Base-by-base conservation (phyloP, 2,888 invertebrate genomes). In the Morpho deidamia region DNA sequence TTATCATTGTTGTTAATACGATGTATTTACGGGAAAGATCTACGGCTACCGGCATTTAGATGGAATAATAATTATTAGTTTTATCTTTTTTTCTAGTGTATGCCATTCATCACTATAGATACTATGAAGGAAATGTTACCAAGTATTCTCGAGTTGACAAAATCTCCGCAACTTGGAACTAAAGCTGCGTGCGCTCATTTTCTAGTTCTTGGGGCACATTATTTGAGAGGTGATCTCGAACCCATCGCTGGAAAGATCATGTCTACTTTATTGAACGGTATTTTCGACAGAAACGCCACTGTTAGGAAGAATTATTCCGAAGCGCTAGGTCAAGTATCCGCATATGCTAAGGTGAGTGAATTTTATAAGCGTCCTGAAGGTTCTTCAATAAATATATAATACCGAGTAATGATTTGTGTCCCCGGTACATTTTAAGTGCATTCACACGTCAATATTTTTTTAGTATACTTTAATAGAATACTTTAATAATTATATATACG, bases 291-390 rank as follows among this genome's bases (percentile, higher is more conserved):
- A 56, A 97, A 97, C 73, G 88, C 93, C 0, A 94, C 95, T 0
- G 93, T 97, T 0, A 91, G 97, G 67, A 97, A 96, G 82, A 94
- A 95, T 61, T 96, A 94, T 75, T 95, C 97, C 0, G 92, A 92
- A 52, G 94, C 96, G 11, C 92, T 98, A 58, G 98, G 98, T 0
- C 94, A 97, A 71, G 90, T 98, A 7, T 94, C 96, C 8, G 93
- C 94, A 11, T 91, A 92, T 57, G 96, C 97, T 37, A 97, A 97
- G 88, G 95, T 92, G 47, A 61, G 64, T 7, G 2, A 7, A 37
- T 11, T 8, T 44, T 11, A 23, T 3, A 23, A 23, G 23, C 23
- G 23, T 5, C 23, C 23, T 23, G 3, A 23, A 23, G 1, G 23
- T 23, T 2, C 23, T 23, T 23, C 23, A 1, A 23, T 1, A 2